These are phyloP conservation scores for Eira barbara DNA, from an alignment of 2,113 vertebrate genomes.

Conservation along the genomic window DNA sequence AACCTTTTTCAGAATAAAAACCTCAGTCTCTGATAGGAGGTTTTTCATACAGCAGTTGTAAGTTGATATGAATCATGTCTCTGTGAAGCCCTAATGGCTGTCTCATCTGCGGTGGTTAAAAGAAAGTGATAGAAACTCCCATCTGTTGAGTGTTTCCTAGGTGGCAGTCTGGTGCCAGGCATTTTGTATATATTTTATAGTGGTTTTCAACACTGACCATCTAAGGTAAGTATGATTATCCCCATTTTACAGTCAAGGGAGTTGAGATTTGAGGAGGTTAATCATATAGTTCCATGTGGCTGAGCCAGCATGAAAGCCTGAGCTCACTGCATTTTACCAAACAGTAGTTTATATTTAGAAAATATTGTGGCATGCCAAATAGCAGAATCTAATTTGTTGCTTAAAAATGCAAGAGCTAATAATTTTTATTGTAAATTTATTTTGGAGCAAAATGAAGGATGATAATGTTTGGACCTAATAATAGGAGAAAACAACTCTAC, in stretches of 20 bases:
- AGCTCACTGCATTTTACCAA: not conserved
- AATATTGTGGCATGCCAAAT: not conserved
- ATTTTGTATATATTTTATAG: not conserved
- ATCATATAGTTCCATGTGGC: no score
- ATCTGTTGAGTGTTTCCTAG: not conserved
- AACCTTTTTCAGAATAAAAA: not conserved
- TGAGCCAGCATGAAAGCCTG: not conserved
- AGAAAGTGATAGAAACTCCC: not conserved
- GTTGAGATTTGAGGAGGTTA: not conserved
- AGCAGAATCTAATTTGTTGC: constrained; percentile 25
- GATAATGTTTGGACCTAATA: constrained; percentile 19
- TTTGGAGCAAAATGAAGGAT: constrained; percentile 33
- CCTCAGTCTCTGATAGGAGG: not conserved
- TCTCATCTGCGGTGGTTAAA: not conserved
- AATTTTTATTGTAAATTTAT: constrained; percentile 35
- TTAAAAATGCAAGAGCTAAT: constrained; percentile 30
- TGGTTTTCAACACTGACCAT: not conserved
- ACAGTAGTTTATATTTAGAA: not conserved
- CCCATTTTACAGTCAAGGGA: not conserved
- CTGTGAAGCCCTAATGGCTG: not conserved
- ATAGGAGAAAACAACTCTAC: not conserved
- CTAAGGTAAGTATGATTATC: not conserved
- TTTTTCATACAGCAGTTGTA: not conserved
- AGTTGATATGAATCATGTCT: not conserved
- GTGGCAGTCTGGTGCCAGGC: no score